A percentile compares a stretch with the other conserved stretches of the same genome.
Evolutionary conservation across 2,113 vertebrate genomes (phyloP).

Genomic region (Marmota monax): DNA sequence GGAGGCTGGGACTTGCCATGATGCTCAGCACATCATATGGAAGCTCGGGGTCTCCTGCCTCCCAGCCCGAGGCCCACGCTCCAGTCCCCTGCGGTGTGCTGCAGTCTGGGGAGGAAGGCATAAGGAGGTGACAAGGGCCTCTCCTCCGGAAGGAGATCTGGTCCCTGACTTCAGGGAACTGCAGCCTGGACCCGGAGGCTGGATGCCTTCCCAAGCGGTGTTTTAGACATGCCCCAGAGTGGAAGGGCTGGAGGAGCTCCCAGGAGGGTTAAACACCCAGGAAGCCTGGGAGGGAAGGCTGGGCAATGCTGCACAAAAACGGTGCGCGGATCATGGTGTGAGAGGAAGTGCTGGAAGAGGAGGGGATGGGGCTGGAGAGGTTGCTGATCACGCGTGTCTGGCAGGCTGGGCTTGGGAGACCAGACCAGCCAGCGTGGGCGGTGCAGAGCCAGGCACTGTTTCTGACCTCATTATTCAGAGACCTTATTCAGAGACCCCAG

Average conservation of each 20-base stretch:
- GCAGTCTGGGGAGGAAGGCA: not conserved
- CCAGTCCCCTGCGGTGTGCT: not conserved
- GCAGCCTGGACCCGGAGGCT: not conserved
- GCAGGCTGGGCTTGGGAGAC: not conserved
- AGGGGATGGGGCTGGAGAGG: not conserved
- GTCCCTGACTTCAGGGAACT: not conserved
- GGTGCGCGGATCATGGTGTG: not conserved
- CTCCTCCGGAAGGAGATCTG: not conserved
- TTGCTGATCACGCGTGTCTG: not conserved
- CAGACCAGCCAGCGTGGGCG: not conserved
- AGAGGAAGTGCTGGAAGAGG: not conserved
- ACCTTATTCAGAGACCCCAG: not conserved
- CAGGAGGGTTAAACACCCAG: not conserved
- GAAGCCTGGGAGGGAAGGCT: not conserved
- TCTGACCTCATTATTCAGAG: not conserved
- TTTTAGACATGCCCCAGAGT: not conserved
- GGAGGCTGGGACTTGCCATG: not conserved
- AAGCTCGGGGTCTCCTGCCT: not conserved
- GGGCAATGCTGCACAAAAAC: not conserved
- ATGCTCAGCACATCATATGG: not conserved
- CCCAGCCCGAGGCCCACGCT: not conserved
- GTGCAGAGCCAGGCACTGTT: not conserved
- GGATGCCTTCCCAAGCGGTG: not conserved
- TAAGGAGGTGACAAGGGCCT: not conserved
- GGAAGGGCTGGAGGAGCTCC: not conserved